Conservation (phyloP, 2,113 vertebrate species). For the Probosciger aterrimus region DNA sequence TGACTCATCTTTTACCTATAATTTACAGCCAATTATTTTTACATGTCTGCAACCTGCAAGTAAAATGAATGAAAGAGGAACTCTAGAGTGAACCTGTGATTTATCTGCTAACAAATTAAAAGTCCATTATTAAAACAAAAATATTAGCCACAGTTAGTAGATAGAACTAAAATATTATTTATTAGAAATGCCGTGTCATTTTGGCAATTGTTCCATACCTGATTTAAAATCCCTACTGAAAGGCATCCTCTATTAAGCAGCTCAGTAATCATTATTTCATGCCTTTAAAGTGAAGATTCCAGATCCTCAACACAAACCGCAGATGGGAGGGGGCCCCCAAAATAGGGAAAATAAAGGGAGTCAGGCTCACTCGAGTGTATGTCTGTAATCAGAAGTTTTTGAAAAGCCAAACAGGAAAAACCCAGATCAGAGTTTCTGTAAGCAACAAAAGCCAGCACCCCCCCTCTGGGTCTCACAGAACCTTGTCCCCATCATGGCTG, state of each 20-base stretch:
- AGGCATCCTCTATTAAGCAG: neutral
- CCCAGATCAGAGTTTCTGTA: neutral
- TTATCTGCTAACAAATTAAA: neutral
- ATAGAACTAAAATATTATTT: neutral
- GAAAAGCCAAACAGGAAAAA: neutral
- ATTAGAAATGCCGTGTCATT: neutral
- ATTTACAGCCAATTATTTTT: neutral
- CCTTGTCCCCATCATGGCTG: neutral
- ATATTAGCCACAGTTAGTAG: neutral
- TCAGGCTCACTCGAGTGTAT: accelerated
- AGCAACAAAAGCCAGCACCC: neutral
- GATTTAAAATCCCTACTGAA: neutral
- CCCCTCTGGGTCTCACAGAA: neutral
- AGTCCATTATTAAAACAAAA: neutral
- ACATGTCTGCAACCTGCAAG: neutral
- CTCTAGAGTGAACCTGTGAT: neutral
- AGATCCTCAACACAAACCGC: neutral
- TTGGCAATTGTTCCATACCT: neutral
- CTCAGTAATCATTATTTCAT: neutral
- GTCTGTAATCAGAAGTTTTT: neutral
- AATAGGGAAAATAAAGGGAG: neutral
- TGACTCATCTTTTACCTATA: neutral
- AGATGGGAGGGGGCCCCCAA: accelerated
- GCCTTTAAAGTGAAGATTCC: neutral
- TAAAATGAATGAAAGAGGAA: neutral